These are phyloP conservation scores for Sminthurinus signatus DNA, from an alignment of 1,140 invertebrate species.

Conservation along the genomic window DNA sequence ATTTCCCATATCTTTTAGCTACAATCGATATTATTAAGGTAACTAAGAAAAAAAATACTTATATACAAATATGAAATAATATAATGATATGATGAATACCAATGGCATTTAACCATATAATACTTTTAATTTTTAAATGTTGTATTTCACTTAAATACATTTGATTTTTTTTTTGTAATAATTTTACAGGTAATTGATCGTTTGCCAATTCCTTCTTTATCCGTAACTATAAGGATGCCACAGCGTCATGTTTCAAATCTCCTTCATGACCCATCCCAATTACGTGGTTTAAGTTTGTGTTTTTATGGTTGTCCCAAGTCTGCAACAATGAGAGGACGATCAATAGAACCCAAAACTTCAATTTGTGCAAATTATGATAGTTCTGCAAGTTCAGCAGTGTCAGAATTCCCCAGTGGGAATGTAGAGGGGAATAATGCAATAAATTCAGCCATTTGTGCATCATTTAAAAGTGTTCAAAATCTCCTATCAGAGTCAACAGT, in stretches of 20 bases:
- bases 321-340: constrained; percentile 28
- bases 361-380: constrained; percentile 1
- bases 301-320: constrained; percentile 40
- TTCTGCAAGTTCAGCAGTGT: background rate
- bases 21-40: constrained; percentile 38
- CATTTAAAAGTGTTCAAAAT: constrained; percentile 27
- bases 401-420: background rate
- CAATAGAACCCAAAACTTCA: constrained; percentile 16
- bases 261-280: constrained; percentile 18
- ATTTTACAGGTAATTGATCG: constrained; percentile 28
- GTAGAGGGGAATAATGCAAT: background rate
- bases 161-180: no score
- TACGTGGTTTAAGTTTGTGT: constrained; percentile 37
- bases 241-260: constrained; percentile 17
- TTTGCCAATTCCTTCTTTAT: constrained; percentile 36
- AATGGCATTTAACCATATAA: no score
- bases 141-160: no score
- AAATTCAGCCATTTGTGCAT: constrained; percentile 32
- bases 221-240: constrained; percentile 36
- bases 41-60: background rate
- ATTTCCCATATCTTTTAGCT: constrained; percentile 30
- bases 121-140: no score
- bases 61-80: background rate
- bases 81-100: no score
- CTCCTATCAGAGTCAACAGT: constrained; percentile 28